These are phyloP conservation scores for Channa striata DNA, from an alignment of 2,797 vertebrate genomes.

Conservation along the genomic window DNA sequence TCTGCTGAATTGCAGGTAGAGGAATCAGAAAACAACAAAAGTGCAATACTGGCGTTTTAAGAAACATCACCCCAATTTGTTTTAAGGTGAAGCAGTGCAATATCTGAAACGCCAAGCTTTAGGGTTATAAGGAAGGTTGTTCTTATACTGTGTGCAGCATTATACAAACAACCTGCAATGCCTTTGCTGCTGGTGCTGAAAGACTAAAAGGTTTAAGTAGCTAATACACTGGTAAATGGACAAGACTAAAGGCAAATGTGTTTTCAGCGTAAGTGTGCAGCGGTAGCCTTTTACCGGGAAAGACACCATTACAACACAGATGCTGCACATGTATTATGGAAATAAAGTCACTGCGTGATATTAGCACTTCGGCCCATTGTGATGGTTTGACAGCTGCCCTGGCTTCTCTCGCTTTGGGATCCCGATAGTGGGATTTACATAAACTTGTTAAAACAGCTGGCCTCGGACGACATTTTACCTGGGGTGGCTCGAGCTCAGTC, in stretches of 20 bases:
- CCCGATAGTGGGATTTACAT: conserved; percentile 28
- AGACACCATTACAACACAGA: conserved; percentile 75
- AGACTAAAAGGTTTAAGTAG: conserved; percentile 21
- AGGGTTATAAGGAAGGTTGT: conserved; percentile 34
- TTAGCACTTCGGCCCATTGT: conserved; percentile 85
- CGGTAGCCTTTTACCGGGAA: conserved; percentile 43
- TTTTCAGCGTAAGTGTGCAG: conserved; percentile 10
- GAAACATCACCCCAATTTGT: conserved; percentile 82
- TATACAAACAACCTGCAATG: conserved; percentile 19
- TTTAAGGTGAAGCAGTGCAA: conserved; percentile 73
- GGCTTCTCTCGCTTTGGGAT: conserved; percentile 85
- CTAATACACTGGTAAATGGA: conserved; percentile 50
- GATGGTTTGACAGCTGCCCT: conserved; percentile 83
- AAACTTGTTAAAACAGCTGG: conserved; percentile 56
- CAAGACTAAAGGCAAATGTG: conserved; percentile 44
- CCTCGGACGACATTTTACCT: conserved; percentile 74
- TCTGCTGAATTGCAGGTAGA: conserved; percentile 80
- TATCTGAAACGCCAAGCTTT: conserved; percentile 59
- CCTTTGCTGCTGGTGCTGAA: conserved; percentile 23
- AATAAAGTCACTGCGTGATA: conserved; percentile 87
- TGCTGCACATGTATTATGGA: conserved; percentile 82
- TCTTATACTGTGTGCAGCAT: conserved; percentile 23
- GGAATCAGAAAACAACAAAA: conserved; percentile 81
- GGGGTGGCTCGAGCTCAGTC: too few species aligned
- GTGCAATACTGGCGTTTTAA: conserved; percentile 80